These are phyloP conservation scores for Holacanthella duospinosa DNA, from an alignment of 2,888 invertebrate genomes.

Conservation along the genomic window DNA sequence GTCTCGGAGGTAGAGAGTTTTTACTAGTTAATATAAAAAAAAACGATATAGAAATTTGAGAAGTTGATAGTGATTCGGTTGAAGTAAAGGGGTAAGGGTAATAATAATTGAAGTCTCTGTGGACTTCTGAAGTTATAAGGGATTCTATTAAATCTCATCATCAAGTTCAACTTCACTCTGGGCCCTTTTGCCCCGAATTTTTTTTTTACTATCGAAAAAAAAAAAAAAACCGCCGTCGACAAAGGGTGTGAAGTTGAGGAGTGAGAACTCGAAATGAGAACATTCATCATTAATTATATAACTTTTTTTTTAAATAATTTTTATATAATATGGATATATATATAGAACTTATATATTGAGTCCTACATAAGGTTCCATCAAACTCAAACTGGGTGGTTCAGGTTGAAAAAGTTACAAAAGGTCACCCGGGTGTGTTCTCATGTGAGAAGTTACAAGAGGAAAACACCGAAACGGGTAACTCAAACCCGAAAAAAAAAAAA, in stretches of 20 bases:
- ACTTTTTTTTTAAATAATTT: too few species aligned
- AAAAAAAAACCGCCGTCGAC: neutral
- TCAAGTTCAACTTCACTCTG: too few species aligned
- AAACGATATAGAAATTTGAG: neutral
- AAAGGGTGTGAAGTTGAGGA: neutral
- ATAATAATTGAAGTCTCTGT: neutral
- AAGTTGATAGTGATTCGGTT: neutral
- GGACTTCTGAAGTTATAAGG: neutral
- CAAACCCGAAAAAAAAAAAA: too few species aligned
- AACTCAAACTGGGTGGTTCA: neutral
- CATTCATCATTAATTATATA: slow-evolving; percentile 3
- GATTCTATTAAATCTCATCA: too few species aligned
- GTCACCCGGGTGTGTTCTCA: neutral
- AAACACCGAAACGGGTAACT: neutral
- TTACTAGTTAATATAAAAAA: neutral
- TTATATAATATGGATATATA: neutral
- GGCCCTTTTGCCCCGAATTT: neutral
- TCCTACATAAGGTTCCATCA: neutral
- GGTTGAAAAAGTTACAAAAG: neutral
- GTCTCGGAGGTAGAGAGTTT: neutral
- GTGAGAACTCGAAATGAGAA: neutral
- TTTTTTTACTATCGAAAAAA: neutral
- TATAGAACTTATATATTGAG: neutral
- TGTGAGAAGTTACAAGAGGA: neutral
- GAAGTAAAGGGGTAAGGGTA: neutral